Conservation (phyloP, 2,113 vertebrate genomes). For the Echinops telfairi region DNA sequence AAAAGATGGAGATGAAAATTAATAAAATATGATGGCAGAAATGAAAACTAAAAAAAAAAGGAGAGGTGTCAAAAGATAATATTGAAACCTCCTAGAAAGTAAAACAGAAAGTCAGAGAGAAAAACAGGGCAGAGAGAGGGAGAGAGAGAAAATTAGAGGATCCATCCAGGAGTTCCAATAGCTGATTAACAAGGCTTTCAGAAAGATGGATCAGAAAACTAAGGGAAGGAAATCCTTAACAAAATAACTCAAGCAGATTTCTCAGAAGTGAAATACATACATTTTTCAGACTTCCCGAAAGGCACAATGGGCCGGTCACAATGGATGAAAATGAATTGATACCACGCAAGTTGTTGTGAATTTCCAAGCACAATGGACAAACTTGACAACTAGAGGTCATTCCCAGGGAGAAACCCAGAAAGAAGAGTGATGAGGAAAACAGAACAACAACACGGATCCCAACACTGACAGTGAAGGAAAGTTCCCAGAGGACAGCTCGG, state of each 20-base stretch:
- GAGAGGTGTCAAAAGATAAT: not conserved
- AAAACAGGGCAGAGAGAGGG: not conserved
- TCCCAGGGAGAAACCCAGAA: constrained; percentile 11
- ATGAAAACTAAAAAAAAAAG: constrained; percentile 5
- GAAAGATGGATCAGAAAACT: constrained; percentile 44
- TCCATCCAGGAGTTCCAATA: not conserved
- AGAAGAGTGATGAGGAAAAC: not conserved
- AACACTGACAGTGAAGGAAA: constrained; percentile 4
- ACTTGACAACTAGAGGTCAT: constrained; percentile 3
- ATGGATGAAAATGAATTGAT: not conserved
- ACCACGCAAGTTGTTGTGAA: not conserved
- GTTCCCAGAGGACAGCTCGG: not conserved
- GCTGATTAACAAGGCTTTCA: constrained; percentile 36
- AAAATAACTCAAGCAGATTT: constrained; percentile 54
- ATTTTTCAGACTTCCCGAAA: constrained; percentile 46
- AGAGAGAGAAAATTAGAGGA: not conserved
- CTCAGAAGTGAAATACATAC: constrained; percentile 26
- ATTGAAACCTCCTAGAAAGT: not conserved
- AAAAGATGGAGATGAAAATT: not conserved
- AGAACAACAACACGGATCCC: constrained; percentile 39
- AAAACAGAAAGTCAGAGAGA: not conserved
- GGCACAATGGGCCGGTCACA: not conserved
- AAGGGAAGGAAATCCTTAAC: constrained; percentile 30
- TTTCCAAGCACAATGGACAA: constrained; percentile 2
- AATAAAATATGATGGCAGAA: not conserved